Evolutionary conservation across 2,888 invertebrate genomes (phyloP).

Genomic region (Amiota minor): DNA sequence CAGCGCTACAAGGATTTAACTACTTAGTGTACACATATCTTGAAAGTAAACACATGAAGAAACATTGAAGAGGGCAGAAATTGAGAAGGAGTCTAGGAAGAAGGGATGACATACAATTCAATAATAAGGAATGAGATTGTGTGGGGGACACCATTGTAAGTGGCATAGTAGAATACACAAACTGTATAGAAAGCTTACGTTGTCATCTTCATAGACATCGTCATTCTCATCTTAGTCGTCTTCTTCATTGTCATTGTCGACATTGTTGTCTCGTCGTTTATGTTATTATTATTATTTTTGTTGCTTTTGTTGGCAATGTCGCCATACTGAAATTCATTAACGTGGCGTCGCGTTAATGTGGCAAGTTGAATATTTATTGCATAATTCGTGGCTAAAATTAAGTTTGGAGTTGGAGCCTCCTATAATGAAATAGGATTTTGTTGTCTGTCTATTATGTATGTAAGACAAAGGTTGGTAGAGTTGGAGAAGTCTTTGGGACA

Average conservation of each 20-base stretch:
- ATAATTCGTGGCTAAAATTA: slow-evolving; percentile 54
- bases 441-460: too few species aligned
- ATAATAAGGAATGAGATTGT: too few species aligned
- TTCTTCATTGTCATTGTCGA: not conserved
- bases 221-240: not conserved
- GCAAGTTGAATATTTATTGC: slow-evolving; percentile 68
- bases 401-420: not conserved
- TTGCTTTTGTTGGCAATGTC: slow-evolving; percentile 40
- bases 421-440: too few species aligned
- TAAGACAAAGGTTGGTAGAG: too few species aligned
- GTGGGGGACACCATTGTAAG: too few species aligned
- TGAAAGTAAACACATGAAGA: slow-evolving; percentile 32
- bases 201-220: not conserved
- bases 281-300: not conserved
- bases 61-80: slow-evolving; percentile 29
- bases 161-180: not conserved
- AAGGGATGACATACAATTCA: too few species aligned
- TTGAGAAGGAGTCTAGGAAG: too few species aligned
- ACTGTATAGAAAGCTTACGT: too few species aligned
- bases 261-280: not conserved
- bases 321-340: slow-evolving; percentile 68
- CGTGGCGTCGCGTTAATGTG: slow-evolving; percentile 60
- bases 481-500: not conserved
- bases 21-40: slow-evolving; percentile 40
- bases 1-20: slow-evolving; percentile 55